Conservation (phyloP, 2,888 invertebrate species). For the Synergus japonicus region DNA sequence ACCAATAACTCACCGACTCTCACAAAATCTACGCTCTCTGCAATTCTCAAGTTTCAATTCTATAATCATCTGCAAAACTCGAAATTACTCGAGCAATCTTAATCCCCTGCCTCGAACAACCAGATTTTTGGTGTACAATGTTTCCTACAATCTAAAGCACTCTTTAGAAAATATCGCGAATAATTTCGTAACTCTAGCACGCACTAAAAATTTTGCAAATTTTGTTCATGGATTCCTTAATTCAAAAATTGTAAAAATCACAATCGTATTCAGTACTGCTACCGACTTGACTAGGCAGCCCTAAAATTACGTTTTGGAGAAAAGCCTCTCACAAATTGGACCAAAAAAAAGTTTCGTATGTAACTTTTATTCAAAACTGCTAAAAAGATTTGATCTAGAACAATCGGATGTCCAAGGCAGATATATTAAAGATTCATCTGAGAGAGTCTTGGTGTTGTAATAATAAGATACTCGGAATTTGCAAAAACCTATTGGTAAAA, state of each 20-base stretch:
- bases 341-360: neutral
- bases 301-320: neutral
- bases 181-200: neutral
- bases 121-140: neutral
- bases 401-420: neutral
- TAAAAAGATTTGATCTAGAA: neutral
- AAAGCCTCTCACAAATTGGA: neutral
- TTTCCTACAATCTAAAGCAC: neutral
- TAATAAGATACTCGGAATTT: neutral
- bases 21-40: neutral
- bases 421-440: neutral
- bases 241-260: neutral
- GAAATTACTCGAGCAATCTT: too few species aligned
- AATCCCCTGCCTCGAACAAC: neutral
- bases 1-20: neutral
- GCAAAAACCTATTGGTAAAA: neutral
- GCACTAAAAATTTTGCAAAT: neutral
- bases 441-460: neutral
- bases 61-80: too few species aligned
- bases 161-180: neutral
- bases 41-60: neutral
- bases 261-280: constrained; percentile 16
- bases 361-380: neutral
- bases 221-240: neutral
- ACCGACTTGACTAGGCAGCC: neutral